Conservation (phyloP, 2,113 vertebrate genomes). For the Lynx canadensis region DNA sequence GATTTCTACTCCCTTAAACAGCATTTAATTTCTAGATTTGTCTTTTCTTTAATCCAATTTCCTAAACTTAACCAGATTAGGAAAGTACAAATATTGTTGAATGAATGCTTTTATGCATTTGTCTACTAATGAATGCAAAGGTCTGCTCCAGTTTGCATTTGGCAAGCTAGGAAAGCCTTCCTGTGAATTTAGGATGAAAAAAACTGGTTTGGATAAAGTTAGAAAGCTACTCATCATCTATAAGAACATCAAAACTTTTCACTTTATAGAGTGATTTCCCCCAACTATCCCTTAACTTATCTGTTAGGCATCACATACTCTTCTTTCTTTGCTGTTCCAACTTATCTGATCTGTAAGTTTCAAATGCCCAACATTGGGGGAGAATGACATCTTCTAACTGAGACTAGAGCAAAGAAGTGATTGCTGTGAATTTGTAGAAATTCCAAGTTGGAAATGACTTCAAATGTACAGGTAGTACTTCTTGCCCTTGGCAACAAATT, state of each 20-base stretch:
- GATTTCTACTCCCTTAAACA: not conserved
- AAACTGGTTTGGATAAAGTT: not conserved
- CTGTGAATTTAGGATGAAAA: not conserved
- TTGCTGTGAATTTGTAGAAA: not conserved
- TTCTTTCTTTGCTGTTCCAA: not conserved
- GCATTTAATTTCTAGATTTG: conserved; percentile 29
- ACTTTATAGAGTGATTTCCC: not conserved
- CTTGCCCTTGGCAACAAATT: not conserved
- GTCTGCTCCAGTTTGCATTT: not conserved
- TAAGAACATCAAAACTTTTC: not conserved
- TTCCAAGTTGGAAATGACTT: not conserved
- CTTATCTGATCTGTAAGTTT: not conserved
- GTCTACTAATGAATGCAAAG: not conserved
- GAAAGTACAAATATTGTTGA: not conserved
- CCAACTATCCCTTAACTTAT: not conserved
- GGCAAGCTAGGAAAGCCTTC: not conserved
- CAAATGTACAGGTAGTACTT: not conserved
- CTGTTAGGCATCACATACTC: not conserved
- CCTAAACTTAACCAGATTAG: conserved; percentile 46
- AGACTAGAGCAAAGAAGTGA: conserved; percentile 15
- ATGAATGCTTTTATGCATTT: conserved; percentile 33
- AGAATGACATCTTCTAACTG: not conserved
- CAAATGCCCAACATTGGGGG: not conserved
- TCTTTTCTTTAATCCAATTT: conserved; percentile 48
- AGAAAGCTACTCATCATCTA: not conserved